Conservation (phyloP, 2,113 vertebrate genomes). For the Anoura caudifer region DNA sequence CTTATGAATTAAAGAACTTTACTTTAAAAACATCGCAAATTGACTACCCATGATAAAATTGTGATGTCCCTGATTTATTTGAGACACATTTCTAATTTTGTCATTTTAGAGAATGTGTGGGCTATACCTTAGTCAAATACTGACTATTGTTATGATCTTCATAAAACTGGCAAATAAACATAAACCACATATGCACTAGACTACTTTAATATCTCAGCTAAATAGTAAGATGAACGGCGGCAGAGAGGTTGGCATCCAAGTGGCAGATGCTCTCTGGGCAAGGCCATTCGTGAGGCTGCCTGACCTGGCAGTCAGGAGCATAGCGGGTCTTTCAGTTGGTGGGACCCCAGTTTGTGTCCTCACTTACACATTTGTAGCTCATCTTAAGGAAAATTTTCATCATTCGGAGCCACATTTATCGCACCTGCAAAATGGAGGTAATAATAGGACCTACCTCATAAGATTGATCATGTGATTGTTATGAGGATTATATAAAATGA, state of each 20-base stretch:
- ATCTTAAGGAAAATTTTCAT: background rate
- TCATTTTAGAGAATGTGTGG: background rate
- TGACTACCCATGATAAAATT: background rate
- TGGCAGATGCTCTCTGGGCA: background rate
- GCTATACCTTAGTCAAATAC: background rate
- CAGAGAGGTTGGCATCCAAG: background rate
- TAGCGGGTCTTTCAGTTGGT: background rate
- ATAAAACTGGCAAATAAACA: constrained; percentile 14
- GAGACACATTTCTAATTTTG: background rate
- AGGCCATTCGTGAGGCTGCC: background rate
- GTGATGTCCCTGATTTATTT: background rate
- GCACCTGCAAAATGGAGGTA: background rate
- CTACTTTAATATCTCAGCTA: background rate
- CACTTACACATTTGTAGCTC: background rate
- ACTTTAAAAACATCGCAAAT: background rate
- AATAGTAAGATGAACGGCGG: background rate
- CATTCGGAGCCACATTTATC: background rate
- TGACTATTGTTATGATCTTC: background rate
- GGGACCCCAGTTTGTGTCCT: background rate
- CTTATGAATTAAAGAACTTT: background rate
- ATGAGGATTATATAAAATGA: background rate
- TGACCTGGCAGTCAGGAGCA: background rate
- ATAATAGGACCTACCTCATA: background rate
- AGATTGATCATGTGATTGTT: background rate
- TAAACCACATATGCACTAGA: background rate